Evolutionary conservation across 2,113 vertebrate genomes (phyloP), one percentile per base, ranked within the genome.

Genomic region (Hippocampus zosterae): DNA sequence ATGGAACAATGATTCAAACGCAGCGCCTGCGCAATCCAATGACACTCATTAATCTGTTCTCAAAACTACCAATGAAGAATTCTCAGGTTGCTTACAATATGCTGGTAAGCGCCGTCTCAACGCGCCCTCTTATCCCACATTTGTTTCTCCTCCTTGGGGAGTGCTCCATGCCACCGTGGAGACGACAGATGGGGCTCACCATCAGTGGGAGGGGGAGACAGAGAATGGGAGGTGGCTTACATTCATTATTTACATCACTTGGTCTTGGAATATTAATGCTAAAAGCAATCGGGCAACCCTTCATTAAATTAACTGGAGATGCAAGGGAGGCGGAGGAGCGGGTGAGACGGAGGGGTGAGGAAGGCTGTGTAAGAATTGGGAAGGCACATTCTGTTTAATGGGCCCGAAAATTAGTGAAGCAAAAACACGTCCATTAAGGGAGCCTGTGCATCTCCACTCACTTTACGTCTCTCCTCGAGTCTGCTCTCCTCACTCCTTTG

Each of bases 261-360:
- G 72, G 78, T 93, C 91, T 90, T 94, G 93, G 91, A 94, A 94
- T 94, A 94, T 93, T 94, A 93, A 94, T 94, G 93, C 90, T 94
- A 93, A 95, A 94, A 95, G 94, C 93, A 92, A 77, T 62, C 73
- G 87, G 89, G 88, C 82, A 91, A 83, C 84, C 86, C 91, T 91
- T 93, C 82, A 90, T 91, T 93, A 88, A 84, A 88, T 70, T 89
- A 93, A 91, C 91, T 89, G 84, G 78, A 91, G 88, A 89, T 84
- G 88, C 81, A 25, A 88, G 85, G 72, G 68, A 74, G 70, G 75
- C 73, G 78, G 83, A 42, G 68, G 48, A 77, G 8, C 68, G 44
- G 84, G 71, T 64, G 71, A 29, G 72, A 76, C 37, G 68, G 48
- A 76, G 73, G 50, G 29, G 71, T 40, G 72, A 72, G 42, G 62